phyloP scores from a whole-genome alignment of 2,113 vertebrate species.

The Coptodon rendalli region DNA sequence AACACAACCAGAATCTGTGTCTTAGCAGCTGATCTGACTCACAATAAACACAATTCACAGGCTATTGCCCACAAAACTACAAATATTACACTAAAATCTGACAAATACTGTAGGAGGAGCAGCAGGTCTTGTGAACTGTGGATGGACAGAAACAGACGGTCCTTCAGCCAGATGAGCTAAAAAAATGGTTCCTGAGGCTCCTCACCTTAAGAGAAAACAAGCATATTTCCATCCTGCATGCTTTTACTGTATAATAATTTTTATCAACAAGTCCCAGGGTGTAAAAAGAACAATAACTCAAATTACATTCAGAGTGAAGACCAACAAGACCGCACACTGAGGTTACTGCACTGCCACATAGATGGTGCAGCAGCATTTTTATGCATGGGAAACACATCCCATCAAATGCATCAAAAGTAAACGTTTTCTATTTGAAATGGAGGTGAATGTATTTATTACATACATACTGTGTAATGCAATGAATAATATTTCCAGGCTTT shows the following conservation, averaged over 20 bases:
- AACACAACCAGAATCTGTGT: background rate
- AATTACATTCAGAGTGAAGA: background rate
- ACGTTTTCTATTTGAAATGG: background rate
- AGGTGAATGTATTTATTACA: background rate
- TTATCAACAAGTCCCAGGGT: background rate
- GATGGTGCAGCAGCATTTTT: background rate
- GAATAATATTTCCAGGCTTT: background rate
- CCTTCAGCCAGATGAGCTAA: background rate
- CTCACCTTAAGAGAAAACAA: background rate
- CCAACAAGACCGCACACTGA: background rate
- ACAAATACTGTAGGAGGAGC: background rate
- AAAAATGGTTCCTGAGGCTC: background rate
- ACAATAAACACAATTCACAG: background rate
- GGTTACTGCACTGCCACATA: background rate
- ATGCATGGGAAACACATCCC: background rate
- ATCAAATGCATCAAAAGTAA: background rate
- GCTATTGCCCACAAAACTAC: background rate
- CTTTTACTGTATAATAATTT: background rate
- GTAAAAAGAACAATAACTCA: background rate
- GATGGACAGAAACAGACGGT: background rate
- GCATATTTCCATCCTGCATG: background rate
- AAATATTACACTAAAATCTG: background rate
- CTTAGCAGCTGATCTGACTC: background rate
- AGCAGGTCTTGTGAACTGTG: background rate
- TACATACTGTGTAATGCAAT: background rate